A percentile compares a stretch with the other conserved stretches of the same genome.
Conservation (phyloP, 2,113 vertebrate genomes). For the Chloropsis cyanopogon region DNA sequence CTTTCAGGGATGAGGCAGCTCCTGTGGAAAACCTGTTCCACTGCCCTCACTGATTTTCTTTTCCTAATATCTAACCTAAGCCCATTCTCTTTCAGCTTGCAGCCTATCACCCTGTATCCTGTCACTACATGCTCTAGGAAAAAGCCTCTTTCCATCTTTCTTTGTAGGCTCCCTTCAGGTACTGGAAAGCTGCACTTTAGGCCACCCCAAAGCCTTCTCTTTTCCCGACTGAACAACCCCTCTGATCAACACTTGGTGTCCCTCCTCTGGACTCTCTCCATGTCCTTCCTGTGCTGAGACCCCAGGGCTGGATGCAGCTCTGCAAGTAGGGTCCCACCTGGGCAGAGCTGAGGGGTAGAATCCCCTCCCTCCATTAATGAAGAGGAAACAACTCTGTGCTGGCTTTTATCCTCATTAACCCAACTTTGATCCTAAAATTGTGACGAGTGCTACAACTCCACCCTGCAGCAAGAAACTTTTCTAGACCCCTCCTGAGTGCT, state of each 20-base stretch:
- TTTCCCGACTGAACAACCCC: not conserved
- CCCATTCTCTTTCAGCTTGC: not conserved
- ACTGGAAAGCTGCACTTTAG: not conserved
- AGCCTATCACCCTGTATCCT: not conserved
- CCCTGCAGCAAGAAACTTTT: not conserved
- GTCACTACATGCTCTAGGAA: not conserved
- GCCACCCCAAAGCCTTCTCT: not conserved
- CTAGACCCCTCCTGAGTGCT: not conserved
- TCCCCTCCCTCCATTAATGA: not conserved
- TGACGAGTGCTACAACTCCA: rapidly evolving
- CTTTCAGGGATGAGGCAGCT: not conserved
- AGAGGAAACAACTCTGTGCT: not conserved
- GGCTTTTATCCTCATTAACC: not conserved
- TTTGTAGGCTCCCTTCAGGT: not conserved
- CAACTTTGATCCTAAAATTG: not conserved
- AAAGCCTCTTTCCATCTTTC: not conserved
- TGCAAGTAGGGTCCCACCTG: not conserved
- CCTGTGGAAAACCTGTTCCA: not conserved
- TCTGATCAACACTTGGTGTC: too few relatives aligned
- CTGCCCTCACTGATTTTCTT: not conserved
- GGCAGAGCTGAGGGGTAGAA: not conserved
- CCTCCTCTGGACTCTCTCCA: not conserved
- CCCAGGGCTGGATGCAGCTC: not conserved
- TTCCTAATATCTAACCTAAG: not conserved
- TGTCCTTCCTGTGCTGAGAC: not conserved